Base-by-base conservation (phyloP, 2,113 vertebrate genomes). In the Grallaria varia region DNA sequence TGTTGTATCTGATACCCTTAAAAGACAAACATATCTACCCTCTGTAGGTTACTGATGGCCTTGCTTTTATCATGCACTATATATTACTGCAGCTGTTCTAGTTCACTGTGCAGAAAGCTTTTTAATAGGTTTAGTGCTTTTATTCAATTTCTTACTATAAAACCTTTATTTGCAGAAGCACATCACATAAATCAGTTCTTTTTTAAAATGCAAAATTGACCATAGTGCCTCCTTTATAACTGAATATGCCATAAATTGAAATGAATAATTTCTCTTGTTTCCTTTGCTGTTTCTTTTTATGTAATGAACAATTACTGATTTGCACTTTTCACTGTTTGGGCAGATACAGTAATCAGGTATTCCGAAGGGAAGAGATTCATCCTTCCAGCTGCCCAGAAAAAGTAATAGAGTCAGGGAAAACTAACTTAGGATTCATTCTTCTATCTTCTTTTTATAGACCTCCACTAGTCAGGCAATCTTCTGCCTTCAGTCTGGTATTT, bases 391-490 rank as follows among this genome's bases (percentile, higher is more conserved):
- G 66, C 77, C 68, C 89, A 87, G 39, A 81, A 87, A 76, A 93
- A 89, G 33, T 52, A 85, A 74, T 42, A 44, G 42, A 87, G 37
- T 84, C 59, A 84, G 72, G 59, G 78, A 79, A 80, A 95, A 72
- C 69, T 90, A 91, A 94, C 49, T 80, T 39, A 83, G 30, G 44
- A 89, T 95, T 94, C 67, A 67, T 95, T 95, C 56, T 92, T 76
- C 87, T 95, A 42, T 74, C 93, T 97, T 77, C 86, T 98, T 96
- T 91, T 97, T 95, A 21, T 53, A 99, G 99, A 99, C 99, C 9
- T 99, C 98, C 83, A 99, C 99, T 88, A 99, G 99, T 98, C 99
- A 99, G 95, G 99, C 99, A 75, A 76, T 99, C 96, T 99, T 99
- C 93, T 98, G 97, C 90, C 98, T 99, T 95, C 99, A 99, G 97